phyloP scores from a whole-genome alignment of 2,888 invertebrate species.

The Dynastes tityus region DNA sequence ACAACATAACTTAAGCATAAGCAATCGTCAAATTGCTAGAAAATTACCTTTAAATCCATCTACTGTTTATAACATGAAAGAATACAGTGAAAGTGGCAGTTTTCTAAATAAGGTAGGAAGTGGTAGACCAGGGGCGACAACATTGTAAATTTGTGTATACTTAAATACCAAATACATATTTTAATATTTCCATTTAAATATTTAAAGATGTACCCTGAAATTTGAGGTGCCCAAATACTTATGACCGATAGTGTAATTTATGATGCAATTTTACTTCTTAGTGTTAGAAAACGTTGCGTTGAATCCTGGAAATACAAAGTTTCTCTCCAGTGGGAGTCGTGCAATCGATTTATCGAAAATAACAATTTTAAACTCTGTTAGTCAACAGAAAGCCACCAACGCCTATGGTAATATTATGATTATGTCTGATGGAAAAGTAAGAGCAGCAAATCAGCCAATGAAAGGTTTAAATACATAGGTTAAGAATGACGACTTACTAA shows the following conservation, averaged over 20 bases:
- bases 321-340: conserved; percentile 62
- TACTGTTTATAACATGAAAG: too few species aligned
- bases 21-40: too few species aligned
- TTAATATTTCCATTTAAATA: too few species aligned
- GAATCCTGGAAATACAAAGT: conserved; percentile 60
- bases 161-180: too few species aligned
- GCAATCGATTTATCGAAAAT: conserved; percentile 66
- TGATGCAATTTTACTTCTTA: conserved; percentile 56
- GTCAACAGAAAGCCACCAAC: conserved; percentile 54
- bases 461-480: conserved; percentile 51
- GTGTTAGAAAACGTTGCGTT: conserved; percentile 68
- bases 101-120: too few species aligned
- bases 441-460: conserved; percentile 57
- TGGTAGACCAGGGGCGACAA: too few species aligned
- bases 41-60: too few species aligned
- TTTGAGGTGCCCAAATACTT: too few species aligned
- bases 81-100: too few species aligned
- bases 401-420: conserved; percentile 64
- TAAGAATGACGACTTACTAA: conserved; percentile 6
- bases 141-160: too few species aligned
- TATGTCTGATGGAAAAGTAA: conserved; percentile 67
- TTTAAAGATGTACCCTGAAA: too few species aligned
- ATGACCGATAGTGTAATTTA: not conserved
- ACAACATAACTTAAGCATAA: too few species aligned
- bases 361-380: conserved; percentile 62